Base-by-base conservation (phyloP, 2,888 invertebrate genomes). In the Urechis unicinctus region DNA sequence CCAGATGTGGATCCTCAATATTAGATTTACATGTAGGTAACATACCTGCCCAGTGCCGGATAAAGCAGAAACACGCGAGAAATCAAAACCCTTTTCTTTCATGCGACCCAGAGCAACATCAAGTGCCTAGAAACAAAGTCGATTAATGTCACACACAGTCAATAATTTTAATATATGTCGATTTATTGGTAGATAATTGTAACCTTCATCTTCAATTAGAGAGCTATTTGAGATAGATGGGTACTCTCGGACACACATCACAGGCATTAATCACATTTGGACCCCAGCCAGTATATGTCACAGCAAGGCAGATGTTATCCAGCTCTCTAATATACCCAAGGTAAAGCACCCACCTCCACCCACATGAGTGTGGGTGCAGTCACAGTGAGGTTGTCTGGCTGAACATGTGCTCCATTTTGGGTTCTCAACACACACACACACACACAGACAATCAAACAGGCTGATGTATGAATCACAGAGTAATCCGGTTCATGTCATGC, bases 321-420 rank as follows among this genome's bases (percentile, higher is more conserved):
- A n/a, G n/a, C n/a, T n/a, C n/a, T n/a, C n/a, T n/a, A n/a, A n/a
- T n/a, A n/a, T n/a, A n/a, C n/a, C n/a, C n/a, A 49, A n/a, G 50
- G n/a, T 30, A 13, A 28, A 30, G 29, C 42, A 46, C 57, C 56
- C 57, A 74, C 73, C 71, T 75, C 93, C 5, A 97, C 87, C 95
- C 95, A 97, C 86, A 97, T 88, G 28, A 89, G 80, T 0, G 91
- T 87, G 1, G 94, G 94, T 1, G 88, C 88, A 46, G 86, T 87
- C 22, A 79, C 73, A 2, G 72, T 73, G 3, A 68, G 63, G 21
- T 73, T 68, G 59, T 77, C 75, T 25, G 65, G 63, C 53, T 69
- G 69, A 41, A 59, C 57, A 51, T 65, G 61, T 9, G 56, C 62
- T 9, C 66, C 66, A 51, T 61, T 65, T 21, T 48, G 24, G 6